A percentile compares a stretch with the other conserved stretches of the same genome.
Conservation (phyloP, 1,140 invertebrate genomes). For the Scylla paramamosain region DNA sequence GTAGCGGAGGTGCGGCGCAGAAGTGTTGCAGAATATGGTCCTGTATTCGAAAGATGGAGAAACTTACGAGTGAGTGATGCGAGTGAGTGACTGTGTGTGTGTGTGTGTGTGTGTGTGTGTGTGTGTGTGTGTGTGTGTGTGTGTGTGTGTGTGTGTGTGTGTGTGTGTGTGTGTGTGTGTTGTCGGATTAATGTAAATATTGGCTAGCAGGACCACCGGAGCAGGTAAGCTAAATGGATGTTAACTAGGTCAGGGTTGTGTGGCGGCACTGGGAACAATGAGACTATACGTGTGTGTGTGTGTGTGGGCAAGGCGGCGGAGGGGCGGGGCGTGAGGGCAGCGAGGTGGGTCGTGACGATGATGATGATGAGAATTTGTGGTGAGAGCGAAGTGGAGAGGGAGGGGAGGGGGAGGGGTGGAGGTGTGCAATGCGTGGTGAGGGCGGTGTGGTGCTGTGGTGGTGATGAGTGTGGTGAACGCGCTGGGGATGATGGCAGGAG, state of each 20-base stretch:
- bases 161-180: neutral
- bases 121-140: neutral
- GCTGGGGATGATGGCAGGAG: conserved; percentile 39
- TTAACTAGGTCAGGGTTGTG: conserved; percentile 28
- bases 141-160: neutral
- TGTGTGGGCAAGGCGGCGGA: neutral
- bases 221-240: neutral
- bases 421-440: neutral
- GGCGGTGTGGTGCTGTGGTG: conserved; percentile 6
- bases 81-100: neutral
- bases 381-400: neutral
- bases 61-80: too few species aligned
- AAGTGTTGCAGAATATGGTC: too few species aligned
- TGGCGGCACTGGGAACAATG: neutral
- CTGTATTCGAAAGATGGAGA: too few species aligned
- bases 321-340: neutral
- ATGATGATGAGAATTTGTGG: neutral
- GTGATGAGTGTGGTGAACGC: conserved; percentile 21
- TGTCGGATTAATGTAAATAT: neutral
- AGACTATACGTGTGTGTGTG: neutral
- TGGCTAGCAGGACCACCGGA: too few species aligned
- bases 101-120: conserved; percentile 8
- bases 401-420: neutral
- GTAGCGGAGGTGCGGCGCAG: too few species aligned
- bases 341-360: neutral